A percentile compares a stretch with the other conserved stretches of the same genome.
Conservation (phyloP, 1,140 invertebrate species). For the Camponotus pennsylvanicus region DNA sequence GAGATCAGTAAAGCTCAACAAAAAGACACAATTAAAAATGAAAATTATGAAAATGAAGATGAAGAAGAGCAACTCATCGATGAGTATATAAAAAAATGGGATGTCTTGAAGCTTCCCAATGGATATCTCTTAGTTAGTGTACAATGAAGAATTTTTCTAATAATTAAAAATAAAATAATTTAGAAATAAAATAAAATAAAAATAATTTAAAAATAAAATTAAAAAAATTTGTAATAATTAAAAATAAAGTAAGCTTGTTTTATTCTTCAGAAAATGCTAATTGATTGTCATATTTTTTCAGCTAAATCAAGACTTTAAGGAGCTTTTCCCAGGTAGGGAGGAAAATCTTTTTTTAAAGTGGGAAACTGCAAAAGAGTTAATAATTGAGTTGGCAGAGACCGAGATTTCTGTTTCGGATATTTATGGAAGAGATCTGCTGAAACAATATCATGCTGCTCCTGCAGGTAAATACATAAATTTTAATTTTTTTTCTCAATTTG, state of each 20-base stretch:
- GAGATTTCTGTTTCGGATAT: not conserved
- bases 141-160: no score
- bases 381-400: conserved; percentile 4
- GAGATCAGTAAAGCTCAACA: no score
- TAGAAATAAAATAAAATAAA: no score
- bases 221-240: no score
- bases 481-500: not conserved
- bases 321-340: not conserved
- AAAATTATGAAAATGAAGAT: no score
- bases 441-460: not conserved
- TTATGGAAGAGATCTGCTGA: conserved; percentile 8
- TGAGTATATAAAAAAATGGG: no score
- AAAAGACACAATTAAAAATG: no score
- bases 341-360: not conserved
- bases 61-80: no score
- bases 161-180: no score
- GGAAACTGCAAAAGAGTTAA: conserved; percentile 9
- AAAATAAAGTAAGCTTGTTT: not conserved
- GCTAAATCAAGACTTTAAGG: conserved; percentile 10
- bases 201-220: no score
- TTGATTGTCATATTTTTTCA: conserved; percentile 1
- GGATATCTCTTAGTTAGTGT: no score
- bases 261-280: not conserved
- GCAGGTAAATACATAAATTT: not conserved
- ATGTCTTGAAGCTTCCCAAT: no score